phyloP scores from a whole-genome alignment of 2,797 vertebrate genomes.

The Premnoplex brunnescens region DNA sequence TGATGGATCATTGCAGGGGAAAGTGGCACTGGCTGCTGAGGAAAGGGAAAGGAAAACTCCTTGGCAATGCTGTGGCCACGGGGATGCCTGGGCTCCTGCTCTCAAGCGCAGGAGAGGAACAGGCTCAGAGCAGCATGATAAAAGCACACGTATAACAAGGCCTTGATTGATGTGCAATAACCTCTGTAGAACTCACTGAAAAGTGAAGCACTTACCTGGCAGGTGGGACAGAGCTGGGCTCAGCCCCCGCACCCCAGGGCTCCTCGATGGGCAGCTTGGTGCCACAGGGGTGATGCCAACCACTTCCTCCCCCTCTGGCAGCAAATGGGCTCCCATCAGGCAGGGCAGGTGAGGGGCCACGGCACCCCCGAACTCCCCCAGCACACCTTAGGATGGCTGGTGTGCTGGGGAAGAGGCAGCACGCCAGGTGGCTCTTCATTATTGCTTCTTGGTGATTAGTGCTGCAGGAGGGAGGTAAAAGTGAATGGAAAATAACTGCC shows the following conservation, averaged over 20 bases:
- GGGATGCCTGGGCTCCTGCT: background rate
- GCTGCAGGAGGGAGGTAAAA: background rate
- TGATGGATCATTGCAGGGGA: background rate
- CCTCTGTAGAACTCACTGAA: background rate
- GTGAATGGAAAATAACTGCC: background rate
- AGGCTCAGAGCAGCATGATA: background rate
- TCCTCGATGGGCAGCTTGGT: background rate
- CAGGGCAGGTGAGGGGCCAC: background rate
- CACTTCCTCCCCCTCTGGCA: background rate
- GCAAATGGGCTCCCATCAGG: background rate
- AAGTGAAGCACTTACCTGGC: slow-evolving; percentile 11
- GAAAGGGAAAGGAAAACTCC: background rate
- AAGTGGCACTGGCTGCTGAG: background rate
- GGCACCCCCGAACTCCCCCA: background rate
- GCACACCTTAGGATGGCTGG: background rate
- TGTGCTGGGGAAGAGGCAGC: background rate
- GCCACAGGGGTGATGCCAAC: background rate
- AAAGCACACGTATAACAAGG: background rate
- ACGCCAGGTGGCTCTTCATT: background rate
- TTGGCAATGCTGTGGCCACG: background rate
- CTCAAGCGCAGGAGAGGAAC: background rate
- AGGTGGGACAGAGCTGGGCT: background rate
- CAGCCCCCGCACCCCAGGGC: fast-evolving
- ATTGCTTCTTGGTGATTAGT: background rate
- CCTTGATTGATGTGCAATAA: background rate